Percentiles rank a stretch among this genome's conserved stretches.
phyloP scores from a whole-genome alignment of 2,888 invertebrate species.

The Mythimna pallens region DNA sequence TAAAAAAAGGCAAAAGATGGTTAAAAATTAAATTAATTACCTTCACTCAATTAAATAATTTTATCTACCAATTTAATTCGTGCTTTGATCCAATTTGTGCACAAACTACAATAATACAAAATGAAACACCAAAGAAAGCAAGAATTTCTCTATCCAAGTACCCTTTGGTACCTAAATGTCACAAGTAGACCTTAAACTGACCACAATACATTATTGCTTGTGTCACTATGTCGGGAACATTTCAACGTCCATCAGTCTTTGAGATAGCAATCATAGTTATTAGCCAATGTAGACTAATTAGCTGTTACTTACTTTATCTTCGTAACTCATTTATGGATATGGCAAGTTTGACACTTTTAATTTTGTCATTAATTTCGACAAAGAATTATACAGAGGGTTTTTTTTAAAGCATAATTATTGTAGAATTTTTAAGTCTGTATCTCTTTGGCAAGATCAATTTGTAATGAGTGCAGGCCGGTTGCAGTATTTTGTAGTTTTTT shows the following conservation, averaged over 20 bases:
- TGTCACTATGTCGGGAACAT: conserved; percentile 16
- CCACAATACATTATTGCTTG: conserved; percentile 11
- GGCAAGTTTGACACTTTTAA: conserved; percentile 1
- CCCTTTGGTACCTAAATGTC: conserved; percentile 20
- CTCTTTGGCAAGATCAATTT: no score
- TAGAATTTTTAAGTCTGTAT: no score
- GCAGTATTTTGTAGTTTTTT: no score
- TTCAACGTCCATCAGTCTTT: conserved; percentile 23
- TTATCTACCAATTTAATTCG: no score
- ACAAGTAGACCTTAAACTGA: conserved; percentile 6
- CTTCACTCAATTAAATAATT: no score
- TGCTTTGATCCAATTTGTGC: conserved; percentile 1
- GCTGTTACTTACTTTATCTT: conserved; percentile 17
- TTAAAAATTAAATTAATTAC: no score
- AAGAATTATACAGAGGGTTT: background rate
- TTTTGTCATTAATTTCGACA: conserved; percentile 1
- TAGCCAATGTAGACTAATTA: conserved; percentile 28
- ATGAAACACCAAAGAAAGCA: background rate
- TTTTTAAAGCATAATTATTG: background rate
- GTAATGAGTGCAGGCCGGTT: no score
- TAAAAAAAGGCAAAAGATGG: no score
- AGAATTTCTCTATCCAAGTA: conserved; percentile 15
- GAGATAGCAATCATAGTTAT: conserved; percentile 40
- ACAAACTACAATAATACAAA: background rate
- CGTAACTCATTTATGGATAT: conserved; percentile 5